Evolutionary conservation across 2,113 vertebrate genomes (phyloP).

Genomic region (Myiagra hebetior): DNA sequence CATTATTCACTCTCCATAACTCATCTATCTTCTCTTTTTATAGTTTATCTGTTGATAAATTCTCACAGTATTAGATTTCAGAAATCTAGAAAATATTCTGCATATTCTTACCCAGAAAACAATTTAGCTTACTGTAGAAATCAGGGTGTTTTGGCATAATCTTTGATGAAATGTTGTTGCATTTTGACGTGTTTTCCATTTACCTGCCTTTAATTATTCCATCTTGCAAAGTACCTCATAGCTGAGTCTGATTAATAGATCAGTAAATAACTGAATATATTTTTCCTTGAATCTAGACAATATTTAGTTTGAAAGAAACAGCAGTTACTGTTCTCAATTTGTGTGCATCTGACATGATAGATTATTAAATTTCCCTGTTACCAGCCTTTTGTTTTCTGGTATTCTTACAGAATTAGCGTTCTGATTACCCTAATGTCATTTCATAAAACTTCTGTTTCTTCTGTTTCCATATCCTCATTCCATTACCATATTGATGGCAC

Average conservation of each 20-base stretch:
- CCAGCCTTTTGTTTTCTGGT: slow-evolving; percentile 12
- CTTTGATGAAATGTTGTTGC: neutral
- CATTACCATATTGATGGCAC: neutral
- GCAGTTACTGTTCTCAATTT: neutral
- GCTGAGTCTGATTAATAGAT: neutral
- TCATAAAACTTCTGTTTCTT: neutral
- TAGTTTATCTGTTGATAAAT: neutral
- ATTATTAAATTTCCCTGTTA: neutral
- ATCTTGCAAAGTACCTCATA: neutral
- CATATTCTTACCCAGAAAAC: neutral
- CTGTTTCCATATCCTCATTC: neutral
- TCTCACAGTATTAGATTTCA: neutral
- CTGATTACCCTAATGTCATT: neutral
- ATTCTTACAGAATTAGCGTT: neutral
- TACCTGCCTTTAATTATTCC: neutral
- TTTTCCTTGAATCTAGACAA: neutral
- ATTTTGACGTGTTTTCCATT: neutral
- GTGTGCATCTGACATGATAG: neutral
- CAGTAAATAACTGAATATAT: neutral
- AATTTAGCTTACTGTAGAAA: neutral
- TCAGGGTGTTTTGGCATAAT: neutral
- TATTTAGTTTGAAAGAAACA: neutral
- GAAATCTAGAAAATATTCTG: neutral
- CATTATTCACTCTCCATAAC: neutral
- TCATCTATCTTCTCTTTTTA: neutral